Evolutionary conservation across 2,113 vertebrate species (phyloP).

Genomic region (Pandion haliaetus): DNA sequence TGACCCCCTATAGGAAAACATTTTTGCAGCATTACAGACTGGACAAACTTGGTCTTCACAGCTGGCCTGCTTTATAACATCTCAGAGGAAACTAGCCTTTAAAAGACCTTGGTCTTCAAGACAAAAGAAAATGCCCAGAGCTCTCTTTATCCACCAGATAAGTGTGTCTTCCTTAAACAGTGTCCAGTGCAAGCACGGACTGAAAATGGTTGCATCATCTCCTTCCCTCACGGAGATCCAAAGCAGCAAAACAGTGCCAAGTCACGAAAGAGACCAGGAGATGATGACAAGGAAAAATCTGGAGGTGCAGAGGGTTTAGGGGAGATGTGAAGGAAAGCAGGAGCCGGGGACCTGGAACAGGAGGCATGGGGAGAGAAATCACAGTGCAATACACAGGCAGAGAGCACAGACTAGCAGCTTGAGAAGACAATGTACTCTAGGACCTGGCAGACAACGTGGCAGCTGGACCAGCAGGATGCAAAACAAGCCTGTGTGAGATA

Average conservation of each 20-base stretch:
- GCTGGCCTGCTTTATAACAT: neutral
- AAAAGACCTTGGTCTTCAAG: neutral
- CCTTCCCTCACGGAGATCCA: neutral
- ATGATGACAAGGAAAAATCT: neutral
- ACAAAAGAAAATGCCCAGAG: neutral
- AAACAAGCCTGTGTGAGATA: neutral
- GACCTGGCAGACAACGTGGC: neutral
- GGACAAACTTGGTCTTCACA: neutral
- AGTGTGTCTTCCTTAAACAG: neutral
- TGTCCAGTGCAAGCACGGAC: neutral
- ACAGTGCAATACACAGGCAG: neutral
- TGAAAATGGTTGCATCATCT: neutral
- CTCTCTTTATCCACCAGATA: neutral
- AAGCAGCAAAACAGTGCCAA: neutral
- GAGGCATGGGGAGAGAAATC: neutral
- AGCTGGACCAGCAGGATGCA: neutral
- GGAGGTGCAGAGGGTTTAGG: neutral
- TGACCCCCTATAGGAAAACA: neutral
- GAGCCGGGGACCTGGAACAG: neutral
- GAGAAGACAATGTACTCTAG: neutral
- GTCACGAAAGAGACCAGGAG: neutral
- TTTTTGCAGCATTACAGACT: neutral
- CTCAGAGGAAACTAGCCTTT: neutral
- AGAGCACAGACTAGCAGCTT: neutral
- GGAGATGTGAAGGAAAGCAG: neutral